Evolutionary conservation across 2,888 invertebrate species (phyloP).

Genomic region (Ophion slaviceki): DNA sequence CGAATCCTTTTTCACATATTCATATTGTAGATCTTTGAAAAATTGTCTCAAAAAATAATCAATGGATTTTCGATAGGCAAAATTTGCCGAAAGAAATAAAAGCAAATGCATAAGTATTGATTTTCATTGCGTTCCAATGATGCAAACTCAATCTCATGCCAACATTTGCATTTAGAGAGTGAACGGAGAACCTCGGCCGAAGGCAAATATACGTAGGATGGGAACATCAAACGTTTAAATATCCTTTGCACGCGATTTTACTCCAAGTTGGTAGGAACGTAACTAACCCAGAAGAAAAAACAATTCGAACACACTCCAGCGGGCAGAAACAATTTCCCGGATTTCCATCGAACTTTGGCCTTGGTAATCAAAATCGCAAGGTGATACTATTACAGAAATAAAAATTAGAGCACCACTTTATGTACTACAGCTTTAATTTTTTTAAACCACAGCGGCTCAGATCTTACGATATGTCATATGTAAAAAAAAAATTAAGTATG

Average conservation of each 20-base stretch:
- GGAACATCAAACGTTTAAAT: not conserved
- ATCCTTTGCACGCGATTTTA: not conserved
- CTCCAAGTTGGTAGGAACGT: not conserved
- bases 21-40: too few species aligned
- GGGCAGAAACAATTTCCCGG: not conserved
- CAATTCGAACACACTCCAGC: not conserved
- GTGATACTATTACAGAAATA: not conserved
- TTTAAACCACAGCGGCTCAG: too few species aligned
- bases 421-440: too few species aligned
- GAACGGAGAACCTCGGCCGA: not conserved
- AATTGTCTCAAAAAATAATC: too few species aligned
- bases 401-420: not conserved
- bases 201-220: slow-evolving; percentile 29
- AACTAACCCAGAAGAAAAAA: not conserved
- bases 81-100: too few species aligned
- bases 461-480: too few species aligned
- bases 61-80: too few species aligned
- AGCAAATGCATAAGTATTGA: too few species aligned
- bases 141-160: too few species aligned
- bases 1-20: too few species aligned
- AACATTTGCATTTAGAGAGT: slow-evolving; percentile 19
- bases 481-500: too few species aligned
- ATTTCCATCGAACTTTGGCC: not conserved
- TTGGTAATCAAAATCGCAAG: not conserved
- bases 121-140: too few species aligned